These are phyloP conservation scores for Lithophane ornitopus DNA, from an alignment of 2,888 invertebrate genomes.

Conservation along the genomic window DNA sequence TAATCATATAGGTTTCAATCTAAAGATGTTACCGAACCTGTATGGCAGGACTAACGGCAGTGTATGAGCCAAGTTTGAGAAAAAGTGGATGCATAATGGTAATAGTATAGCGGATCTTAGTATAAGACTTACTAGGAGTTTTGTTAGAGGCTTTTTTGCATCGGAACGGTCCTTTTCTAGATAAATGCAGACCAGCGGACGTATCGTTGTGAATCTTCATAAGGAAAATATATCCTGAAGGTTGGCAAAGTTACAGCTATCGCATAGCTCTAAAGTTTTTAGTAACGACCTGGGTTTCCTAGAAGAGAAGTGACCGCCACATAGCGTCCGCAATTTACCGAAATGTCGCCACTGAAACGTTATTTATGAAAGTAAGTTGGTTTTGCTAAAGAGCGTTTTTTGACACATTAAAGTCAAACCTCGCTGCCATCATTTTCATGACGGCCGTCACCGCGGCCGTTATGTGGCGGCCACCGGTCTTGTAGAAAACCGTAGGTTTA, in stretches of 20 bases:
- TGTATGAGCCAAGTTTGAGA: conserved; percentile 27
- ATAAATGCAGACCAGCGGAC: no score
- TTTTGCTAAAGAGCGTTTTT: no score
- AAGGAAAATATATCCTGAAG: background rate
- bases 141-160: conserved; percentile 1
- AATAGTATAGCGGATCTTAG: conserved; percentile 10
- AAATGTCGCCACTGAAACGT: background rate
- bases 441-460: background rate
- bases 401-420: no score
- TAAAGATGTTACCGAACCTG: conserved; percentile 50
- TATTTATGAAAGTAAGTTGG: background rate
- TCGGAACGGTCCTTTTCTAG: conserved; percentile 6
- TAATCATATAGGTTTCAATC: conserved; percentile 49
- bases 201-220: background rate
- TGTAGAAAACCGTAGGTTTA: background rate
- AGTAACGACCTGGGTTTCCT: background rate
- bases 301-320: background rate
- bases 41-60: conserved; percentile 36
- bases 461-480: background rate
- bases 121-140: background rate
- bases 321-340: no score
- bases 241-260: background rate
- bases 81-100: conserved; percentile 1
- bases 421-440: background rate
- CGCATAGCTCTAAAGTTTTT: background rate